These are phyloP conservation scores for Drosophila takahashii DNA, from an alignment of 1,140 invertebrate species.

Conservation along the genomic window DNA sequence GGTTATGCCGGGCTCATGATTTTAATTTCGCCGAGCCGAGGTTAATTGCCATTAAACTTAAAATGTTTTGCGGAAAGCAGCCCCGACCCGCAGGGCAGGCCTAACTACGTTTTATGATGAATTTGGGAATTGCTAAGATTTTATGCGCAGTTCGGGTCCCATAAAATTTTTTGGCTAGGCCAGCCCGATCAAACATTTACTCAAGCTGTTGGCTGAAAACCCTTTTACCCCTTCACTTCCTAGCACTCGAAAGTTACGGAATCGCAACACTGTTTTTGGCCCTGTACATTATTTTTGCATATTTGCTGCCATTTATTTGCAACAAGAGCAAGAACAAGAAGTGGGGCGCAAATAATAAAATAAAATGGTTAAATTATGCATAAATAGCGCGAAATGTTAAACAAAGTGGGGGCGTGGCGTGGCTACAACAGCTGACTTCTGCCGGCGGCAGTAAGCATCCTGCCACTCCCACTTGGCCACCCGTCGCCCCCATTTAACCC, in stretches of 20 bases:
- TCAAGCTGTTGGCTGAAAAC: slow-evolving; percentile 37
- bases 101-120: slow-evolving; percentile 67
- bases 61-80: slow-evolving; percentile 56
- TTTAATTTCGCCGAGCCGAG: slow-evolving; percentile 71
- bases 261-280: slow-evolving; percentile 40
- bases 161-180: slow-evolving; percentile 57
- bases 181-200: slow-evolving; percentile 66
- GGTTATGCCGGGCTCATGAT: slow-evolving; percentile 73
- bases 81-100: slow-evolving; percentile 20
- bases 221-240: background rate
- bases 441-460: slow-evolving; percentile 34
- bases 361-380: slow-evolving; percentile 62
- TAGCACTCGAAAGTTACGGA: slow-evolving; percentile 11
- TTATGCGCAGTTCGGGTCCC: slow-evolving; percentile 68
- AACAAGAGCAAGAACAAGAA: slow-evolving; percentile 42
- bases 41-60: slow-evolving; percentile 81
- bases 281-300: slow-evolving; percentile 45
- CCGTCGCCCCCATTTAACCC: slow-evolving; percentile 10
- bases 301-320: slow-evolving; percentile 52
- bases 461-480: background rate
- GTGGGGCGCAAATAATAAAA: slow-evolving; percentile 43
- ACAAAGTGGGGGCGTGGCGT: slow-evolving; percentile 17
- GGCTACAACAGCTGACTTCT: slow-evolving; percentile 37
- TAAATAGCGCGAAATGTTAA: slow-evolving; percentile 54
- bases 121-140: slow-evolving; percentile 69